Base-by-base conservation (phyloP, 1,140 invertebrate species). In the Pseudachorutes palmiensis region DNA sequence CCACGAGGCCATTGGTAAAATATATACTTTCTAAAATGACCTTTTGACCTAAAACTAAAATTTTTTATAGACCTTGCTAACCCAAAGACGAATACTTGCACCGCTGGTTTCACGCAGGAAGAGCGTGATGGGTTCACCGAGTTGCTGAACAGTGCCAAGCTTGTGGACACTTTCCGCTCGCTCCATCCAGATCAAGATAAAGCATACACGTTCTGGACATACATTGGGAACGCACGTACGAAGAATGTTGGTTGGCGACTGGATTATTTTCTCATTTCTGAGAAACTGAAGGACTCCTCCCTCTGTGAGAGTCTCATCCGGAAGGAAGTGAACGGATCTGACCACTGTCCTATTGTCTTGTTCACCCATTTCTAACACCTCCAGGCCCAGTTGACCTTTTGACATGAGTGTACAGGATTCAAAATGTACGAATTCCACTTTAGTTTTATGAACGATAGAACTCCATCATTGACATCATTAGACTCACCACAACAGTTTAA, bases 201-300 rank as follows among this genome's bases (percentile, higher is more conserved):
- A 1, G 88, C 87, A 12, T 99, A 97, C 76, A 95, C 94, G 0
- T 99, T 93, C 77, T 99, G 96, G 96, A 86, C 89, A 1, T 94
- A 94, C 76, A 88, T 95, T 82, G 81, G 79, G 51, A 94, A 94
- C 77, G 81, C 89, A 26, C 82, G 96, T 66, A 80, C 83, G 1
- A 94, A 90, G 74, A 97, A 99, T 82, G 84, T 95, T 75, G 97
- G 97, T 78, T 98, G 96, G 92, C 83, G 95, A 77, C 80, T 98
- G 69, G 95, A 98, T 80, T 98, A 98, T 77, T 97, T 92, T 77
- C 82, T 98, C 22, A 78, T 95, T 0, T 96, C 92, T 0, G 81
- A 94, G 74, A 82, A 87, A 65, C 80, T 97, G 16, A 76, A 86
- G 63, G 79, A 86, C 1, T 83, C n/a, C n/a, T n/a, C 87, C 28